A percentile compares a stretch with the other conserved stretches of the same genome.
These are phyloP conservation scores for Harpalus rufipes DNA, from an alignment of 2,888 invertebrate species.

Conservation along the genomic window DNA sequence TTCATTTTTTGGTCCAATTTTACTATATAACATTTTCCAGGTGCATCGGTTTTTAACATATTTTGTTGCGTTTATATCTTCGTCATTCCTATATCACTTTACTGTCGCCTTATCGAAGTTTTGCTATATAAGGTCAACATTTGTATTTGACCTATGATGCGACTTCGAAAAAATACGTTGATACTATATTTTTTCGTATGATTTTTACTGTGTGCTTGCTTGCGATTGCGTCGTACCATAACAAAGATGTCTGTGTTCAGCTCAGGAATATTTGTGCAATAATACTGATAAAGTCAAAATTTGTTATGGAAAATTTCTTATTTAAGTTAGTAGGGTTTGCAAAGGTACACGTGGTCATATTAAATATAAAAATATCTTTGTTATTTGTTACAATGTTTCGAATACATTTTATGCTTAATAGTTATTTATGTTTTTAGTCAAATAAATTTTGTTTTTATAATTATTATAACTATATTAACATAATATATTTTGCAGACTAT, in stretches of 20 bases:
- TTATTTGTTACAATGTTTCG: too few relatives aligned
- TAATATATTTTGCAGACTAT: too few relatives aligned
- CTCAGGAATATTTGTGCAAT: not conserved
- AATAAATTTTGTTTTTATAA: too few relatives aligned
- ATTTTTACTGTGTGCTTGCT: slow-evolving; percentile 19
- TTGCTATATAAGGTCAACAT: slow-evolving; percentile 51
- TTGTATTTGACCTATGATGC: slow-evolving; percentile 58
- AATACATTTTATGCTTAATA: too few relatives aligned
- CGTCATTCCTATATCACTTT: slow-evolving; percentile 14
- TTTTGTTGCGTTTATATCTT: slow-evolving; percentile 11
- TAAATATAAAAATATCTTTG: too few relatives aligned
- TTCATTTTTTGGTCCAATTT: too few relatives aligned
- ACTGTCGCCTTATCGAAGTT: slow-evolving; percentile 20
- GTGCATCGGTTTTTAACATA: slow-evolving; percentile 12
- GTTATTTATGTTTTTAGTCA: too few relatives aligned
- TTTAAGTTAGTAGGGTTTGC: not conserved
- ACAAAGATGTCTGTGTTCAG: slow-evolving; percentile 31
- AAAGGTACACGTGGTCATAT: not conserved
- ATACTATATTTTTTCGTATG: slow-evolving; percentile 46
- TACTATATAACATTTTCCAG: not conserved
- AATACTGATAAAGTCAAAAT: not conserved
- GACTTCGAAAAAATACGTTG: slow-evolving; percentile 52
- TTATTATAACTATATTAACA: too few relatives aligned
- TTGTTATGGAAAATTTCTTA: too few relatives aligned
- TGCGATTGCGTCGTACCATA: slow-evolving; percentile 20